A percentile compares a stretch with the other conserved stretches of the same genome.
Evolutionary conservation across 2,797 vertebrate genomes (phyloP).

Genomic region (Phrynocephalus vlangalii): DNA sequence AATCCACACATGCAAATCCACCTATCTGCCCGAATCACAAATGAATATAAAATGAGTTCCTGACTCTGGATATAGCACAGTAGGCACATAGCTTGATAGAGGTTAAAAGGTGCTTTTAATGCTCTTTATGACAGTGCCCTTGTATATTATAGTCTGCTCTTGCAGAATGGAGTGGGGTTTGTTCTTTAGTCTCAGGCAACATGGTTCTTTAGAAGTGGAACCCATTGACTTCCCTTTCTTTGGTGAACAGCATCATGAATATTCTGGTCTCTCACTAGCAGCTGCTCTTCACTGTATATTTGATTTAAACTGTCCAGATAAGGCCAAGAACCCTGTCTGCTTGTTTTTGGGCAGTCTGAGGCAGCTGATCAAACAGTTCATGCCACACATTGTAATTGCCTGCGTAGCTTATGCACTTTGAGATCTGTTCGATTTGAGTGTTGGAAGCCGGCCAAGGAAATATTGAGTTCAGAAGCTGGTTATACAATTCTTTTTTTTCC

Average conservation of each 20-base stretch:
- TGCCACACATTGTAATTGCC: slow-evolving; percentile 58
- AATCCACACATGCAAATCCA: neutral
- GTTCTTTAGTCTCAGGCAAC: neutral
- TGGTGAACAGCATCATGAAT: neutral
- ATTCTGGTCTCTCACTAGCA: neutral
- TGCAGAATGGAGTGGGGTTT: neutral
- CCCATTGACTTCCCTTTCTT: neutral
- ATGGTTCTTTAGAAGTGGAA: neutral
- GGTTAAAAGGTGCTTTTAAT: neutral
- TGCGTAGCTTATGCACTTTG: slow-evolving; percentile 46
- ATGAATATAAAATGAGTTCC: neutral
- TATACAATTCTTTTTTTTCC: slow-evolving; percentile 52
- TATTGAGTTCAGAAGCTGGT: slow-evolving; percentile 44
- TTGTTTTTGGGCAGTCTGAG: slow-evolving; percentile 32
- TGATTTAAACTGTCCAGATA: slow-evolving; percentile 42
- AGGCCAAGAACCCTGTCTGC: slow-evolving; percentile 35
- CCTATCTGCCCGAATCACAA: neutral
- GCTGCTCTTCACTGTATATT: slow-evolving; percentile 30
- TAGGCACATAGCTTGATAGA: neutral
- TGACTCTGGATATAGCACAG: neutral
- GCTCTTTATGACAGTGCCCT: neutral
- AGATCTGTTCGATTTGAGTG: slow-evolving; percentile 50
- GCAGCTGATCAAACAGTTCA: slow-evolving; percentile 74
- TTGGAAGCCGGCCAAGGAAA: slow-evolving; percentile 46
- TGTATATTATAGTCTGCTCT: neutral